phyloP scores from a whole-genome alignment of 2,888 invertebrate genomes.

The Cistogaster globosa region DNA sequence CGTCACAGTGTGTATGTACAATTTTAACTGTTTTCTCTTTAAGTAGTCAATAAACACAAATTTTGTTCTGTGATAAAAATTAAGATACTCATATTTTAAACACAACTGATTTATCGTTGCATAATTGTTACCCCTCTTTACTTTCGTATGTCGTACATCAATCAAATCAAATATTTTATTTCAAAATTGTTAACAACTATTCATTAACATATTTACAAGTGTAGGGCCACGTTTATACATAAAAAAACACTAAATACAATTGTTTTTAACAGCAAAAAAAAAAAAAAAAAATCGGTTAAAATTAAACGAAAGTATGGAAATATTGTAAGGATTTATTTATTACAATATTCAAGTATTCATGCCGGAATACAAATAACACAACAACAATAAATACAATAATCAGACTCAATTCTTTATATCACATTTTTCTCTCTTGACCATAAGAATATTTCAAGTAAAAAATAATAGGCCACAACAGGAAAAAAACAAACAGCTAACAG shows the following conservation, averaged over 20 bases:
- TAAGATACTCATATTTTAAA: too few species aligned
- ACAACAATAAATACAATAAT: too few species aligned
- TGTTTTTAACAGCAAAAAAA: not conserved
- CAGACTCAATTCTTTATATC: not conserved
- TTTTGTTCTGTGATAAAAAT: too few species aligned
- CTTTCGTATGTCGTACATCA: slow-evolving; percentile 35
- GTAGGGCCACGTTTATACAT: not conserved
- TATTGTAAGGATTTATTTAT: slow-evolving; percentile 46
- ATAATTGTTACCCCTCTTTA: slow-evolving; percentile 2
- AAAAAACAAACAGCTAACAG: slow-evolving; percentile 12
- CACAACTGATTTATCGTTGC: slow-evolving; percentile 9
- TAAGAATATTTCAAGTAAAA: not conserved
- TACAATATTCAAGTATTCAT: slow-evolving; percentile 8
- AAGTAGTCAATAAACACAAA: too few species aligned
- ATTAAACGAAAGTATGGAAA: not conserved
- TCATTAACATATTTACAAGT: too few species aligned
- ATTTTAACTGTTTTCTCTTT: too few species aligned
- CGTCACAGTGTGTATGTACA: too few species aligned
- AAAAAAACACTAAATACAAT: slow-evolving; percentile 14
- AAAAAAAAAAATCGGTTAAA: too few species aligned
- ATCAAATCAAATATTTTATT: slow-evolving; percentile 28
- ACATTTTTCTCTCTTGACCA: not conserved
- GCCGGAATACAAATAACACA: not conserved
- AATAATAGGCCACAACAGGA: not conserved
- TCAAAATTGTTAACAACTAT: slow-evolving; percentile 15